A percentile compares a stretch with the other conserved stretches of the same genome.
phyloP scores from a whole-genome alignment of 2,113 vertebrate genomes.

The Sinocyclocheilus rhinocerous region DNA sequence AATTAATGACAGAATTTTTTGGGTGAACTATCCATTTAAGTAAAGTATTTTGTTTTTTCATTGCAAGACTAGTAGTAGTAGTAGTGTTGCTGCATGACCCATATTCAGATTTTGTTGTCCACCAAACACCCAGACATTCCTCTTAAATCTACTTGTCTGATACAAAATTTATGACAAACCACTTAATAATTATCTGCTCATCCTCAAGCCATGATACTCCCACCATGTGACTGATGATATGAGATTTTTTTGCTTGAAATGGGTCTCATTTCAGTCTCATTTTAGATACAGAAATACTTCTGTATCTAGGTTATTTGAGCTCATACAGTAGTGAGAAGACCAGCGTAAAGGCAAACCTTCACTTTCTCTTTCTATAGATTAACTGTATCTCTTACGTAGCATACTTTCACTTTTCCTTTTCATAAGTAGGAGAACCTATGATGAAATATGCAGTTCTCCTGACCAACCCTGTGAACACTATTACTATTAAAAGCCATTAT shows the following conservation, averaged over 20 bases:
- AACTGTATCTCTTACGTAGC: background rate
- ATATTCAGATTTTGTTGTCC: background rate
- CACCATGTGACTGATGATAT: background rate
- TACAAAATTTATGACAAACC: background rate
- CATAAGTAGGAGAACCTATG: background rate
- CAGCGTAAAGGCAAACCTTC: background rate
- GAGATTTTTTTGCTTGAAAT: background rate
- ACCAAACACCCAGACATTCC: background rate
- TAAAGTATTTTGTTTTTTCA: background rate
- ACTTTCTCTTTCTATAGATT: constrained; percentile 24
- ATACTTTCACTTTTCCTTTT: constrained; percentile 3
- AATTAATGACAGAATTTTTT: no score
- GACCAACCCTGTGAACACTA: background rate
- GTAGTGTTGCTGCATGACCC: background rate
- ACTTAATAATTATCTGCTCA: background rate
- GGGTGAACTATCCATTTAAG: background rate
- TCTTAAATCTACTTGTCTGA: background rate
- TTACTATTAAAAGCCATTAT: background rate
- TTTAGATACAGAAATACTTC: no score
- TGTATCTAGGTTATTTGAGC: background rate
- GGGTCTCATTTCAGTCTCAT: no score
- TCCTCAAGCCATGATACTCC: background rate
- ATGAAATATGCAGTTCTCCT: background rate
- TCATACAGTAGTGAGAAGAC: background rate
- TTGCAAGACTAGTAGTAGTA: background rate